Evolutionary conservation across 2,888 invertebrate species (phyloP).

Genomic region (Zele albiditarsus): DNA sequence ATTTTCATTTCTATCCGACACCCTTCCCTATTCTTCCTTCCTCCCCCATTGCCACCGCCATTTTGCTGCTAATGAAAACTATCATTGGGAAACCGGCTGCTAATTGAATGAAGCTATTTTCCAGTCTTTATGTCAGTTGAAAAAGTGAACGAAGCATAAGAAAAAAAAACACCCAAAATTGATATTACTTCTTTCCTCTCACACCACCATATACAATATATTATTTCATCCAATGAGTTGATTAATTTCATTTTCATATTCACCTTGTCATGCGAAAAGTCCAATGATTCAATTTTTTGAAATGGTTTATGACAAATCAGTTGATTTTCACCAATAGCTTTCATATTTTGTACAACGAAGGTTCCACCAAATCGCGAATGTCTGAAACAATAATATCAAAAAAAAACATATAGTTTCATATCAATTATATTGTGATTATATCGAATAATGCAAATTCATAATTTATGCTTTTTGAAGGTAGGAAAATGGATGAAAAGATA

Average conservation of each 20-base stretch:
- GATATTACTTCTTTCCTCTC: background rate
- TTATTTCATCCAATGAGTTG: background rate
- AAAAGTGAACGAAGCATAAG: background rate
- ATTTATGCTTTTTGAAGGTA: background rate
- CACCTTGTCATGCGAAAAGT: conserved; percentile 84
- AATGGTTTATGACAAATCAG: conserved; percentile 91
- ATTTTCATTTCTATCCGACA: conserved; percentile 57
- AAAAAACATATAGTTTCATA: too few relatives aligned
- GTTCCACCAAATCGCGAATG: conserved; percentile 97
- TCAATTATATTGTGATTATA: too few relatives aligned
- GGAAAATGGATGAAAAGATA: background rate
- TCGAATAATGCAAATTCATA: background rate
- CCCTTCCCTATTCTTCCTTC: conserved; percentile 28
- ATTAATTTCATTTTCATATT: conserved; percentile 29
- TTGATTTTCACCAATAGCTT: conserved; percentile 90
- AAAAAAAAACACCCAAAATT: background rate
- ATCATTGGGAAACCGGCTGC: conserved; percentile 50
- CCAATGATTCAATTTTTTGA: conserved; percentile 83
- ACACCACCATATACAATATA: background rate
- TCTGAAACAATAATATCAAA: conserved; percentile 72
- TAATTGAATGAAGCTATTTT: conserved; percentile 56
- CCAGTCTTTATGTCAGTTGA: conserved; percentile 19
- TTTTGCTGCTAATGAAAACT: conserved; percentile 55
- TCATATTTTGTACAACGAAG: conserved; percentile 92
- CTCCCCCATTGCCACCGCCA: conserved; percentile 33